phyloP scores from a whole-genome alignment of 1,140 invertebrate species.

The Agrilus planipennis region DNA sequence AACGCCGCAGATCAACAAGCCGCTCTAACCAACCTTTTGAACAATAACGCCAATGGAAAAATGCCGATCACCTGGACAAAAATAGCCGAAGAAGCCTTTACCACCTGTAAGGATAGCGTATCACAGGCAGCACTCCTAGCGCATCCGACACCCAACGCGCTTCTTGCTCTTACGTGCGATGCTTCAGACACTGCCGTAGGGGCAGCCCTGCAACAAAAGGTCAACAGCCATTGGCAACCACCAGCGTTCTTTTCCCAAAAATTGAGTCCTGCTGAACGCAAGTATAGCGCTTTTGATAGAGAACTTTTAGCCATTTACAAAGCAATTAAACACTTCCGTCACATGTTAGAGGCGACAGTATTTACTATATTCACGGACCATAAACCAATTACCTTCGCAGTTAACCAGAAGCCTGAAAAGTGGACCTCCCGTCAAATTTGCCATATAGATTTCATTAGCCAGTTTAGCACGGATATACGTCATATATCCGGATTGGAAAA shows the following conservation, averaged over 20 bases:
- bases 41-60: constrained; percentile 17
- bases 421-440: no score
- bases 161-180: constrained; percentile 14
- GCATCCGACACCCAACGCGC: constrained; percentile 13
- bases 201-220: constrained; percentile 21
- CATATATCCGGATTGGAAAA: constrained; percentile 27
- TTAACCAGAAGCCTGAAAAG: constrained; percentile 8
- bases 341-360: constrained; percentile 22
- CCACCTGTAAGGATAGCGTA: constrained; percentile 17
- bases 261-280: constrained; percentile 20
- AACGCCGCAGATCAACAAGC: constrained; percentile 19
- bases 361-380: constrained; percentile 30
- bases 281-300: constrained; percentile 29
- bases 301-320: constrained; percentile 31
- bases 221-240: constrained; percentile 20
- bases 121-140: constrained; percentile 15
- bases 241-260: constrained; percentile 31
- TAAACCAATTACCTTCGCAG: constrained; percentile 26
- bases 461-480: constrained; percentile 26
- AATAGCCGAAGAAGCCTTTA: constrained; percentile 14
- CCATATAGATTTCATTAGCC: no score
- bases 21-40: constrained; percentile 9
- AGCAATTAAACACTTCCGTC: constrained; percentile 23
- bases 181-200: constrained; percentile 22
- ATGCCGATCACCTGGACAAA: constrained; percentile 16